A percentile compares a stretch with the other conserved stretches of the same genome.
phyloP scores from a whole-genome alignment of 2,797 vertebrate genomes.

The Vultur gryphus region DNA sequence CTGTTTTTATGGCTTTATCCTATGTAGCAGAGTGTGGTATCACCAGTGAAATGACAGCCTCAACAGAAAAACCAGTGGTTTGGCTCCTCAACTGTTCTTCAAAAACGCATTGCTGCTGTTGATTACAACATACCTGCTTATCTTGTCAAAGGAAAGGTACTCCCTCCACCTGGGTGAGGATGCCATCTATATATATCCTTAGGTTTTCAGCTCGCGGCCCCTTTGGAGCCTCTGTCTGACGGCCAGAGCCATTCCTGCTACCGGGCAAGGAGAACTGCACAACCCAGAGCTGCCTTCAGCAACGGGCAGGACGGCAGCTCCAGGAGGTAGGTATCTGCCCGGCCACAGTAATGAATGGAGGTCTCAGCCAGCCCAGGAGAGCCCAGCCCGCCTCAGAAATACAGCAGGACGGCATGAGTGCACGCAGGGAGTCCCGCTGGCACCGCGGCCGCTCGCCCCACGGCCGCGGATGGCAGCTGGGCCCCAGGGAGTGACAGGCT shows the following conservation, averaged over 20 bases:
- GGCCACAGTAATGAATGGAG: background rate
- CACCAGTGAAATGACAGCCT: background rate
- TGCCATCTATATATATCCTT: background rate
- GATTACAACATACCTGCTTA: background rate
- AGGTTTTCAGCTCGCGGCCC: background rate
- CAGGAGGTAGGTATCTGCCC: background rate
- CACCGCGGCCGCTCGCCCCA: background rate
- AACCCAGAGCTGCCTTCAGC: background rate
- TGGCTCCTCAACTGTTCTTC: background rate
- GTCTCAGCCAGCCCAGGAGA: background rate
- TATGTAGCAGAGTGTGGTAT: background rate
- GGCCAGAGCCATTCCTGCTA: background rate
- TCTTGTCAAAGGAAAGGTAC: background rate
- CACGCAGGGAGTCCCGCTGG: background rate
- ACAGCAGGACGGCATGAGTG: background rate
- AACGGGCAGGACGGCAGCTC: background rate
- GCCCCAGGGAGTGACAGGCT: slow-evolving; percentile 50
- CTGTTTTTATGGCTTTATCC: background rate
- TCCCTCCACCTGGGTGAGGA: background rate
- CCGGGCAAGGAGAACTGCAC: background rate
- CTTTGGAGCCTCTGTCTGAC: background rate
- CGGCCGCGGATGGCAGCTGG: slow-evolving; percentile 32
- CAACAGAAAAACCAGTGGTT: background rate
- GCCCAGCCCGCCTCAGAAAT: background rate
- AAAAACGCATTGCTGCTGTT: background rate